phyloP scores from a whole-genome alignment of 2,797 vertebrate species.

The Bovichtus variegatus region DNA sequence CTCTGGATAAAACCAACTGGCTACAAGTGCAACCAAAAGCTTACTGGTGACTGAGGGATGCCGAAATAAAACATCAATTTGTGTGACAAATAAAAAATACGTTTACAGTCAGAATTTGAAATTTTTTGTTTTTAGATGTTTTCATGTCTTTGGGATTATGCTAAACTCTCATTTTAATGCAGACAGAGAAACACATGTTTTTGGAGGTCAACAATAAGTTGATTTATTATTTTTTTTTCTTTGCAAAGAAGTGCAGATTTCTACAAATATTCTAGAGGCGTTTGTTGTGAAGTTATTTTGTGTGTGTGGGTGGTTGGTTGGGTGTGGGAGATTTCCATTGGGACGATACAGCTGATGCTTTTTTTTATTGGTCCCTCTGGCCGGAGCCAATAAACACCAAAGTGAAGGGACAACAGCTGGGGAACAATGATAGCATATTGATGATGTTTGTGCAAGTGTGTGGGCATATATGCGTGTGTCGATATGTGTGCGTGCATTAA shows the following conservation, averaged over 20 bases:
- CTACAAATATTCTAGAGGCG: slow-evolving; percentile 25
- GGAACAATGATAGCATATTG: slow-evolving; percentile 81
- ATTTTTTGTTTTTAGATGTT: neutral
- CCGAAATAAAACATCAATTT: neutral
- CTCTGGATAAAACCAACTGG: neutral
- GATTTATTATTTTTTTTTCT: slow-evolving; percentile 13
- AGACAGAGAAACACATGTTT: neutral
- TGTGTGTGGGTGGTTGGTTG: neutral
- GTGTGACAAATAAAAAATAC: neutral
- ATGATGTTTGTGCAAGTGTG: slow-evolving; percentile 60
- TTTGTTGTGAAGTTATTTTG: slow-evolving; percentile 20
- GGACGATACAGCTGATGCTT: slow-evolving; percentile 60
- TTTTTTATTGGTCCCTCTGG: slow-evolving; percentile 78
- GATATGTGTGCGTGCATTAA: slow-evolving; percentile 10
- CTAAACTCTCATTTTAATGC: slow-evolving; percentile 7
- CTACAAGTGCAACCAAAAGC: neutral
- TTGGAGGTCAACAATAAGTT: slow-evolving; percentile 22
- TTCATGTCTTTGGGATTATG: neutral
- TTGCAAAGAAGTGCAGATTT: slow-evolving; percentile 14
- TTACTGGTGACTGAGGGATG: slow-evolving; percentile 1
- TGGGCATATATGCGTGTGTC: slow-evolving; percentile 7
- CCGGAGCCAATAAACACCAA: slow-evolving; percentile 75
- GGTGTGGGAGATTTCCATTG: slow-evolving; percentile 38
- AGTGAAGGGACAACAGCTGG: slow-evolving; percentile 77
- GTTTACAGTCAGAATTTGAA: neutral